These are phyloP conservation scores for Microctonus hyperodae DNA, from an alignment of 2,888 invertebrate genomes.

Conservation along the genomic window DNA sequence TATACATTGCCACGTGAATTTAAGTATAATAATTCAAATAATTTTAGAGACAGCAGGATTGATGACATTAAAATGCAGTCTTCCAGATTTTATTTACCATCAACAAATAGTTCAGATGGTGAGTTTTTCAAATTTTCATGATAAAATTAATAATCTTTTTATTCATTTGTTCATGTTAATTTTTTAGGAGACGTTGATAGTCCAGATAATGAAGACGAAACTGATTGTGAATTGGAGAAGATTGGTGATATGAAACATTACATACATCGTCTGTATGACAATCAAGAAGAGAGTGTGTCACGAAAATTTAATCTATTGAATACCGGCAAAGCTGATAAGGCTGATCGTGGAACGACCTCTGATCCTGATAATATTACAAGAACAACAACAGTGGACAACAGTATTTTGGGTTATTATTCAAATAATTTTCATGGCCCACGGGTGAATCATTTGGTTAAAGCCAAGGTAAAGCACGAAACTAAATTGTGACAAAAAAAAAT, in stretches of 20 bases:
- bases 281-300: constrained; percentile 41
- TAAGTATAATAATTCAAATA: constrained; percentile 69
- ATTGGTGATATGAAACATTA: constrained; percentile 42
- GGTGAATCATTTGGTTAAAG: constrained; percentile 55
- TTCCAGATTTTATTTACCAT: constrained; percentile 72
- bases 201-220: constrained; percentile 73
- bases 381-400: constrained; percentile 33
- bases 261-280: constrained; percentile 33
- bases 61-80: constrained; percentile 66
- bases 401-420: constrained; percentile 47
- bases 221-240: constrained; percentile 55
- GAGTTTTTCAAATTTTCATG: constrained; percentile 42
- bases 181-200: constrained; percentile 81
- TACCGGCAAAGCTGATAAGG: constrained; percentile 33
- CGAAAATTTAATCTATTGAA: constrained; percentile 49
- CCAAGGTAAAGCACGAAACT: constrained; percentile 60
- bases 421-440: constrained; percentile 54
- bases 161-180: constrained; percentile 5
- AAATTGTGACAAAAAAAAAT: constrained; percentile 48
- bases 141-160: neutral
- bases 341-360: constrained; percentile 34
- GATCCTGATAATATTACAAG: constrained; percentile 38
- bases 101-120: constrained; percentile 89
- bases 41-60: constrained; percentile 65
- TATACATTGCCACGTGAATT: constrained; percentile 87